These are phyloP conservation scores for Indicator indicator DNA, from an alignment of 2,113 vertebrate species.

Conservation along the genomic window DNA sequence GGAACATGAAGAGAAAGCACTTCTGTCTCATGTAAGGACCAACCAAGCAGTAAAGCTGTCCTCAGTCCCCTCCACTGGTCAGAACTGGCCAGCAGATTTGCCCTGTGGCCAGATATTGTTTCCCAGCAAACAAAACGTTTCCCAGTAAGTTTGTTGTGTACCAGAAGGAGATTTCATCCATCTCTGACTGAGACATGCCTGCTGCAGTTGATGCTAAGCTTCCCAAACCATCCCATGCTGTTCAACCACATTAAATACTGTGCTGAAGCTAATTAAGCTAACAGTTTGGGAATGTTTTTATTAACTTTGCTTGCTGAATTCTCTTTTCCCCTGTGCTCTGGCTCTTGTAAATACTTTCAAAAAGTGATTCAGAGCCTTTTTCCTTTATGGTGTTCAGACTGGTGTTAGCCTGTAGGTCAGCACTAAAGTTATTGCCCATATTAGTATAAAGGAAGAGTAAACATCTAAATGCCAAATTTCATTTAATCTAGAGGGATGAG, in stretches of 20 bases:
- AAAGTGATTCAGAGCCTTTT: background rate
- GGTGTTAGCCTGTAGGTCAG: background rate
- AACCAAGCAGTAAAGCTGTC: background rate
- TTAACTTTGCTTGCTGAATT: conserved; percentile 37
- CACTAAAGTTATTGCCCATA: background rate
- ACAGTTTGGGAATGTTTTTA: conserved; percentile 51
- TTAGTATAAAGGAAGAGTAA: background rate
- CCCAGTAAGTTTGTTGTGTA: conserved; percentile 12
- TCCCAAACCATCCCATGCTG: conserved; percentile 50
- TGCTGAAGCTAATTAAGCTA: conserved; percentile 58
- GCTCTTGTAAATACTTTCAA: background rate
- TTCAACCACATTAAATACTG: conserved; percentile 47
- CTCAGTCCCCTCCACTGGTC: background rate
- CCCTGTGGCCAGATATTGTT: background rate
- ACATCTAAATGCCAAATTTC: background rate
- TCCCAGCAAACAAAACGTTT: background rate
- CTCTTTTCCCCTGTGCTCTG: background rate
- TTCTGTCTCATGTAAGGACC: background rate
- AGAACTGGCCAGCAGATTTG: background rate
- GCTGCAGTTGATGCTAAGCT: conserved; percentile 4
- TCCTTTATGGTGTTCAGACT: background rate
- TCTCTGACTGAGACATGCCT: background rate
- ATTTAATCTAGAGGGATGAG: background rate
- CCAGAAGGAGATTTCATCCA: background rate
- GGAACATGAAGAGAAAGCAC: background rate